Evolutionary conservation across 2,113 vertebrate genomes (phyloP), one percentile per base, ranked within the genome.

Genomic region (Erinaceus europaeus): DNA sequence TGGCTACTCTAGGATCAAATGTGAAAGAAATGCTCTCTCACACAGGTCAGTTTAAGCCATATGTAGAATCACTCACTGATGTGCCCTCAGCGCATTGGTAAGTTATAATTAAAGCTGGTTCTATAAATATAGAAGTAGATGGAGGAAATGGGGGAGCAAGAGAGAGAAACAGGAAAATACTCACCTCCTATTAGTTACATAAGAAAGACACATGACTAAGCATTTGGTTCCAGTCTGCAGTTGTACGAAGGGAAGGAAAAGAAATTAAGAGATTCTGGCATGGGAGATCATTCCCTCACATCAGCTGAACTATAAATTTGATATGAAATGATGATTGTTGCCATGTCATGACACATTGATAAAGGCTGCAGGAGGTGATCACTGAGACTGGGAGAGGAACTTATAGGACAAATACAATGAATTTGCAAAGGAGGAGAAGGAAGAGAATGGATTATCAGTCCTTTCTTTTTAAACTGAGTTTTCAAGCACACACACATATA

Each of bases 201-300:
- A 87, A 93, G 77, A 83, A 81, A 85, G 11, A 42, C 65, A 32
- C 50, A 84, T 75, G 84, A 85, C 18, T 89, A 71, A 92, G 64
- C 21, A 57, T 80, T 59, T 32, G 8, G 18, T 85, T 92, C 78
- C 52, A 68, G 86, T 84, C 29, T 68, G 73, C 17, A 90, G 40
- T 17, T 77, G 17, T 78, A 72, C 91, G 61, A 93, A 65, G 68
- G 64, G 73, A 93, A 72, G 34, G 36, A 69, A 89, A 93, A 93
- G 42, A 92, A 91, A 38, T 78, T 75, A 92, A 95, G 92, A 91
- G 92, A 87, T 91, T 92, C 91, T 95, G 96, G 80, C 93, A 94
- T 6, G 9, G n/a, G 57, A 85, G 46, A 89, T 95, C 94, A 95
- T 96, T 96, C 81, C 68, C 85, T 50, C 59, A 0, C 69, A 94